phyloP scores from a whole-genome alignment of 2,113 vertebrate genomes.

The Larimichthys crocea region DNA sequence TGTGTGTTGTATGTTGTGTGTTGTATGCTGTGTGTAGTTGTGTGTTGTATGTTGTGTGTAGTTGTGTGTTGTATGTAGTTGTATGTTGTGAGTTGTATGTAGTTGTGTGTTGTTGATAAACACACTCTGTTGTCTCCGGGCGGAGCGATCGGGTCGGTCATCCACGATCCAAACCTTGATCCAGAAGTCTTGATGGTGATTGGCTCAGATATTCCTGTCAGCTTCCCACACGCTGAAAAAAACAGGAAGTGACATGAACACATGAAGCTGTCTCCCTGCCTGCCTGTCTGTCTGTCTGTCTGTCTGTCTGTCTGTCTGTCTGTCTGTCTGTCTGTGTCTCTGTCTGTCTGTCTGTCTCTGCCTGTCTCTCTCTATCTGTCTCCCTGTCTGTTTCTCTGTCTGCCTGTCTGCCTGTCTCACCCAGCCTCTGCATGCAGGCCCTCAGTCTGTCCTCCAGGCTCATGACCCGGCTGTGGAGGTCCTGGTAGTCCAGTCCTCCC shows the following conservation, averaged over 20 bases:
- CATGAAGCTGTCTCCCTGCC: neutral
- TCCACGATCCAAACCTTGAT: conserved; percentile 97
- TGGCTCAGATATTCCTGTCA: conserved; percentile 96
- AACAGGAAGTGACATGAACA: neutral
- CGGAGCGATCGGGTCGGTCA: conserved; percentile 93
- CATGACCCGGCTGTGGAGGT: conserved; percentile 63
- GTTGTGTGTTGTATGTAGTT: no score
- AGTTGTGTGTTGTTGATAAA: no score
- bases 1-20: neutral
- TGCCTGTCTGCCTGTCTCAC: conserved; percentile 24
- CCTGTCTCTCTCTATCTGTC: no score
- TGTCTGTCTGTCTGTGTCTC: no score
- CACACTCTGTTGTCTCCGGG: conserved; percentile 94
- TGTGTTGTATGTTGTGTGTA: no score
- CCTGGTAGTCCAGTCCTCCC: conserved; percentile 90
- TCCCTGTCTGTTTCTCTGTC: no score
- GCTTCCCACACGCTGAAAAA: conserved; percentile 90
- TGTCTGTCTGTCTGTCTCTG: no score
- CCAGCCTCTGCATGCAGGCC: conserved; percentile 77
- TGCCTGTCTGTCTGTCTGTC: conserved; percentile 62
- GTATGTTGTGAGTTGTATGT: no score
- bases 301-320: no score
- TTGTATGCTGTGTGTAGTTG: no score
- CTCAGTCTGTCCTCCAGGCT: conserved; percentile 71
- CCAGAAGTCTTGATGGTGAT: conserved; percentile 96